Evolutionary conservation across 1,140 invertebrate species (phyloP).

Genomic region (Batillaria attramentaria): DNA sequence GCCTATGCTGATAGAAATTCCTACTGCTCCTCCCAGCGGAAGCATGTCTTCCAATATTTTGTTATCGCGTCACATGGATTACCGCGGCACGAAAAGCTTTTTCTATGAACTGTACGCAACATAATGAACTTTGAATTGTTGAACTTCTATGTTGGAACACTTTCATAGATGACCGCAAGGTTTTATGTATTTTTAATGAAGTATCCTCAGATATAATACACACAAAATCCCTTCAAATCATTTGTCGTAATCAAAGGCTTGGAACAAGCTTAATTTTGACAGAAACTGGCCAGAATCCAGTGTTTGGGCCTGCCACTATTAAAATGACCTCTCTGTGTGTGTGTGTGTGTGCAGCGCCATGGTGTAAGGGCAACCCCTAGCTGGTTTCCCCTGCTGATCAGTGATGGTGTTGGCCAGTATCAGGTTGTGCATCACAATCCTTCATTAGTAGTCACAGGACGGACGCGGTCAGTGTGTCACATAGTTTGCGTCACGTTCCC

Average conservation of each 20-base stretch:
- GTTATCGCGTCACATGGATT: neutral
- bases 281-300: no score
- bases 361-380: slow-evolving; percentile 10
- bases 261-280: neutral
- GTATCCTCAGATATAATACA: neutral
- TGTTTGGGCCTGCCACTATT: no score
- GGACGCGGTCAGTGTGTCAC: no score
- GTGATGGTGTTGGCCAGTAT: no score
- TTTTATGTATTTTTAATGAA: neutral
- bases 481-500: neutral
- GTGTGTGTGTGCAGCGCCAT: neutral
- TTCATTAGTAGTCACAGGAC: no score
- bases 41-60: neutral
- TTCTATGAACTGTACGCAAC: neutral
- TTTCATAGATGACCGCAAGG: neutral
- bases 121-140: no score
- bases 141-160: no score
- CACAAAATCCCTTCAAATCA: neutral
- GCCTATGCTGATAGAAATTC: neutral
- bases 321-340: neutral
- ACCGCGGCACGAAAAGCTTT: neutral
- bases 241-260: neutral
- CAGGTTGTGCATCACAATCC: no score
- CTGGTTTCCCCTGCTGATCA: no score
- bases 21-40: neutral